phyloP scores from a whole-genome alignment of 2,888 invertebrate species.

The Diabrotica balteata region DNA sequence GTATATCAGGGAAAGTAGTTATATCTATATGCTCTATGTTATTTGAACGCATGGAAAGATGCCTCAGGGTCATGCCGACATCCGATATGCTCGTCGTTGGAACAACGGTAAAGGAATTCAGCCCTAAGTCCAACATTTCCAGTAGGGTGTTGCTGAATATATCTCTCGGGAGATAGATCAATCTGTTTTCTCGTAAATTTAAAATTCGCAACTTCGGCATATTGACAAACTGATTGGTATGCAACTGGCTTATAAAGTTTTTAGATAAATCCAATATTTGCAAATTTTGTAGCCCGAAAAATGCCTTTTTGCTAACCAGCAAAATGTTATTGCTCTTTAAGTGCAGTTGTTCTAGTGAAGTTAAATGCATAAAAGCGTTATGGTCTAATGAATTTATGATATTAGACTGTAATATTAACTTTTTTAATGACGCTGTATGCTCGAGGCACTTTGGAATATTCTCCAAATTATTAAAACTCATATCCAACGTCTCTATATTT shows the following conservation, averaged over 20 bases:
- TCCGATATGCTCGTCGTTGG: constrained; percentile 80
- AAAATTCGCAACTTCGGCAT: constrained; percentile 76
- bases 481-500: constrained; percentile 74
- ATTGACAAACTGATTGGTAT: constrained; percentile 81
- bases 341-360: constrained; percentile 75
- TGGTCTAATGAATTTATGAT: constrained; percentile 73
- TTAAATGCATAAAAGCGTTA: constrained; percentile 76
- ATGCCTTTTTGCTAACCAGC: constrained; percentile 76
- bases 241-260: constrained; percentile 78
- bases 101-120: constrained; percentile 80
- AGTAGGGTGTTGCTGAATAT: constrained; percentile 81
- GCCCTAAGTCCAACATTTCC: constrained; percentile 81
- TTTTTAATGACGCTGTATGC: constrained; percentile 70
- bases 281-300: constrained; percentile 75
- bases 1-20: constrained; percentile 84
- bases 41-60: constrained; percentile 80
- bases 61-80: constrained; percentile 79
- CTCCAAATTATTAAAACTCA: constrained; percentile 72
- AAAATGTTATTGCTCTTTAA: constrained; percentile 78
- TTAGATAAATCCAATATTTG: constrained; percentile 81
- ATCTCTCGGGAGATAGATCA: constrained; percentile 78
- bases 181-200: constrained; percentile 74
- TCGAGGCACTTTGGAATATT: constrained; percentile 74
- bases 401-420: constrained; percentile 78
- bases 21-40: constrained; percentile 86